These are phyloP conservation scores for Gymnobelideus leadbeateri DNA, from an alignment of 2,113 vertebrate genomes.

Conservation along the genomic window DNA sequence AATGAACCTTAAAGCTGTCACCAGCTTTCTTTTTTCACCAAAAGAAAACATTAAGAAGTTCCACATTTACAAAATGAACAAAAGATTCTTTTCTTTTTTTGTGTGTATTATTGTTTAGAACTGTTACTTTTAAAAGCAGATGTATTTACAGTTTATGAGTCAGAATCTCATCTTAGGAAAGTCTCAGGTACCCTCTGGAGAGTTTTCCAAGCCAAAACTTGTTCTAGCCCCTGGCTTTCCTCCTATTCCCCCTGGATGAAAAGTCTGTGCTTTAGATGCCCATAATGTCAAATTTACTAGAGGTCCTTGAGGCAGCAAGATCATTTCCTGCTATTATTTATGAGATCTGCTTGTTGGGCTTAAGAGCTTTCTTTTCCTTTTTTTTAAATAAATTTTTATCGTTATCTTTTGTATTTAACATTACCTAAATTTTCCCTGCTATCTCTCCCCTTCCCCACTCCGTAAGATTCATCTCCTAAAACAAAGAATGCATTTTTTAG, in stretches of 20 bases:
- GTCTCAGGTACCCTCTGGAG: conserved; percentile 18
- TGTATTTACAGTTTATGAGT: conserved; percentile 24
- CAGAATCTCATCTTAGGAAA: conserved; percentile 42
- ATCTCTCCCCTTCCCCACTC: not conserved
- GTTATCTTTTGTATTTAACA: not conserved
- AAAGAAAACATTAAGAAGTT: not conserved
- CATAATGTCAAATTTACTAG: conserved; percentile 26
- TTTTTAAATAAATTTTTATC: not conserved
- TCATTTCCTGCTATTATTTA: conserved; percentile 52
- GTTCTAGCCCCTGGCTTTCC: conserved; percentile 11
- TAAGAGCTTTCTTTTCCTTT: not conserved
- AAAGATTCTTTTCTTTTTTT: conserved; percentile 25
- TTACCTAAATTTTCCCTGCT: not conserved
- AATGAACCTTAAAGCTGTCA: not conserved
- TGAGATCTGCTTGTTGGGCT: conserved; percentile 38
- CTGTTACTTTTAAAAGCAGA: conserved; percentile 37
- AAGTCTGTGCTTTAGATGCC: conserved; percentile 37
- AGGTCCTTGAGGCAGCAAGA: conserved; percentile 45
- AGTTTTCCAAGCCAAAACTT: conserved; percentile 29
- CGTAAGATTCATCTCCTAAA: not conserved
- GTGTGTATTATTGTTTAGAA: conserved; percentile 51
- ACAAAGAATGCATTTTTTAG: not conserved
- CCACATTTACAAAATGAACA: conserved; percentile 40
- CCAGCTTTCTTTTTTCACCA: not conserved
- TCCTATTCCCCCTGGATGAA: not conserved